A percentile compares a stretch with the other conserved stretches of the same genome.
Conservation (phyloP, 2,113 vertebrate genomes). For the Toxotes jaculatrix region DNA sequence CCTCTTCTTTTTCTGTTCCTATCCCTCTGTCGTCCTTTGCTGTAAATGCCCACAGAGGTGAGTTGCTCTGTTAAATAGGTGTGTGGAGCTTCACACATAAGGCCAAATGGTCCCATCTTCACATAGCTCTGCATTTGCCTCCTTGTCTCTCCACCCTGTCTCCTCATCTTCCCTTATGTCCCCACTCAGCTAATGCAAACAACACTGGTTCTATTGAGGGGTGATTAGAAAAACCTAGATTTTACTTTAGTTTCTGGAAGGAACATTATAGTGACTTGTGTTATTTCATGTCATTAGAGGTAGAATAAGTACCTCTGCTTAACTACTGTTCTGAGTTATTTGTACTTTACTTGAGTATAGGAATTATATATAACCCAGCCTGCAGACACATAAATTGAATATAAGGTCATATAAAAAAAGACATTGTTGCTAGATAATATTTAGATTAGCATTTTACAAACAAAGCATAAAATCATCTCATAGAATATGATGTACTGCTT, state of each 20-base stretch:
- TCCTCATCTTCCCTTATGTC: conserved; percentile 47
- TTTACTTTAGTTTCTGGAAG: neutral
- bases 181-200: conserved; percentile 54
- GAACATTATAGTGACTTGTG: neutral
- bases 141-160: conserved; percentile 29
- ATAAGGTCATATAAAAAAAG: no score
- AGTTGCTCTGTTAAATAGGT: conserved; percentile 79
- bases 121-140: conserved; percentile 63
- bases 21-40: conserved; percentile 8
- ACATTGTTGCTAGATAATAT: no score
- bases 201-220: neutral
- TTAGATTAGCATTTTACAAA: no score
- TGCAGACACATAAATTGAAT: no score
- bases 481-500: no score
- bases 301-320: neutral
- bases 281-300: neutral
- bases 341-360: neutral
- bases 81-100: conserved; percentile 80
- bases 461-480: no score
- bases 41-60: conserved; percentile 33
- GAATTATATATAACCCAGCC: no score
- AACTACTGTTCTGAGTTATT: neutral
- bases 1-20: conserved; percentile 9
- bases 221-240: neutral
- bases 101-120: conserved; percentile 83